These are phyloP conservation scores for Desmodus rotundus DNA, from an alignment of 2,113 vertebrate genomes.

Conservation along the genomic window DNA sequence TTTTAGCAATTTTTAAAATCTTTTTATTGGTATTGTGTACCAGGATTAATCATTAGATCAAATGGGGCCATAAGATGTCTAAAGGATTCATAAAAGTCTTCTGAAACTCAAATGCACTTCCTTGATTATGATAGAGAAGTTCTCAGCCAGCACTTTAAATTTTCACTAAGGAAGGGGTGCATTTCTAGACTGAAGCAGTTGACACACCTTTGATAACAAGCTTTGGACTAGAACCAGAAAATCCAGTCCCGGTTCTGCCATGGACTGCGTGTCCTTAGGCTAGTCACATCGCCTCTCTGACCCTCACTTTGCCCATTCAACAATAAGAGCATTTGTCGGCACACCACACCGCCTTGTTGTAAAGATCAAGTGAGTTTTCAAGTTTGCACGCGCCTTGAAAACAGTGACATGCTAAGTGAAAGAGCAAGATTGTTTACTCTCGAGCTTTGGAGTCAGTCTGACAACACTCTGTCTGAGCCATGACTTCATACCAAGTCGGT, in stretches of 20 bases:
- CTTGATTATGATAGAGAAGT: neutral
- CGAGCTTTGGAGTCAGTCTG: neutral
- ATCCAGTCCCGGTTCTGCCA: neutral
- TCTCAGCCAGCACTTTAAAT: neutral
- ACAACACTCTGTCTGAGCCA: neutral
- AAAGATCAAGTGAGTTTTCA: neutral
- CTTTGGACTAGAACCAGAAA: neutral
- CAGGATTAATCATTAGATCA: neutral
- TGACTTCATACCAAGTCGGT: neutral
- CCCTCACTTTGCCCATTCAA: neutral
- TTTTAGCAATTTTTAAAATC: neutral
- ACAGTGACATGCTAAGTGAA: neutral
- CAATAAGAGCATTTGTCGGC: neutral
- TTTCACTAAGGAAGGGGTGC: neutral
- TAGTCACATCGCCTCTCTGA: neutral
- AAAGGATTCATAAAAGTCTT: neutral
- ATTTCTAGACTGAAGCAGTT: neutral
- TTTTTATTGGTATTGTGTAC: neutral
- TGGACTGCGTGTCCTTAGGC: neutral
- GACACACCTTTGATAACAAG: neutral
- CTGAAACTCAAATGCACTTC: rapidly evolving
- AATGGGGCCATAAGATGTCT: neutral
- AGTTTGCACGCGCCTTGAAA: neutral
- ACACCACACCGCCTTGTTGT: neutral
- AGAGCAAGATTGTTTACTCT: neutral